Conservation (phyloP, 2,113 vertebrate species). For the Antigone vipio region DNA sequence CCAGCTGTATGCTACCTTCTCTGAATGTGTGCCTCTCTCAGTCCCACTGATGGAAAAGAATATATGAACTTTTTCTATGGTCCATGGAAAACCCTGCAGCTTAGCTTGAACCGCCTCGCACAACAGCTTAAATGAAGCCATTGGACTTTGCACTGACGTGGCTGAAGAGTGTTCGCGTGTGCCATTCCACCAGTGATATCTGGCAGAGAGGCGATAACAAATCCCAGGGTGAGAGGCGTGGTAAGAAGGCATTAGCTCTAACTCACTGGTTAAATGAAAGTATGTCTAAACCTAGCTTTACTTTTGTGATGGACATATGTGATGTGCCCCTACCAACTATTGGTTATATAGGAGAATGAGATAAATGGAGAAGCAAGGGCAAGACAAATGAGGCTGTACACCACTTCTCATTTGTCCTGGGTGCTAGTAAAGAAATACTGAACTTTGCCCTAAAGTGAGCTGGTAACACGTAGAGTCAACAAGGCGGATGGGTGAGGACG, state of each 20-base stretch:
- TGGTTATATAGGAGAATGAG: neutral
- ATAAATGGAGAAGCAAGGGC: neutral
- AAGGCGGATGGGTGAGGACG: accelerated
- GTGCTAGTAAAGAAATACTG: neutral
- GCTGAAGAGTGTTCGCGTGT: neutral
- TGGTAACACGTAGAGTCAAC: accelerated
- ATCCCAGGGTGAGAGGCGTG: neutral
- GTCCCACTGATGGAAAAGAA: neutral
- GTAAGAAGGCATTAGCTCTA: neutral
- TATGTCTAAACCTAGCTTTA: neutral
- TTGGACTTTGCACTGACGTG: neutral
- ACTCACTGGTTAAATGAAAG: neutral
- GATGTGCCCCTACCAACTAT: accelerated
- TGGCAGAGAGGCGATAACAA: neutral
- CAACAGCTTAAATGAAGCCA: neutral
- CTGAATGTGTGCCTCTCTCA: neutral
- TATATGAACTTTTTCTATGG: neutral
- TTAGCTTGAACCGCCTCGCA: neutral
- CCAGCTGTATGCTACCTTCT: neutral
- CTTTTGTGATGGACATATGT: neutral
- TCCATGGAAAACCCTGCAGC: neutral
- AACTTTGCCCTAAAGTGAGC: neutral
- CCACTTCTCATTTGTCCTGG: neutral
- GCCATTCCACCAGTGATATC: neutral
- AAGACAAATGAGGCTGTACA: neutral